Evolutionary conservation across 2,797 vertebrate species (phyloP), one percentile per base, ranked within the genome.

Genomic region (Hapalemur alaotrensis): DNA sequence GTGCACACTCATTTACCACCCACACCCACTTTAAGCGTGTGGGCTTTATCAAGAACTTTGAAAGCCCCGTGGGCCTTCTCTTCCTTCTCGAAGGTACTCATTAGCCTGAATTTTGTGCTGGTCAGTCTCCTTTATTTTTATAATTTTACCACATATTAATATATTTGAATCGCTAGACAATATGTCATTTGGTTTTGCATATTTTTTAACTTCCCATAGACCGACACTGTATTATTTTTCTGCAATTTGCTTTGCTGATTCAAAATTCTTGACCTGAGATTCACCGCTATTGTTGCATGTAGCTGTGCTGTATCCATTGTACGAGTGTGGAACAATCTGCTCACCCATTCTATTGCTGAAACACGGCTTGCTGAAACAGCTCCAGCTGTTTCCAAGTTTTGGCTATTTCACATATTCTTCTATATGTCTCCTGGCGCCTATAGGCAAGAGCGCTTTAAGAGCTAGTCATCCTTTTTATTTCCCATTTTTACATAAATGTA

Each of bases 401-500:
- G 23, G 6, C 41, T 78, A 41, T 92, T 89, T 35, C 4, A 43
- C 59, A 75, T 81, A 32, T 46, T 80, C 43, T 76, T 57, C 18
- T 18, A 2, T 76, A 22, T 46, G 18, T 73, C 54, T 92, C 61
- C 54, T 46, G 78, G 57, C 38, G 4, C n/a, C n/a, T 72, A 41
- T 35, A 5, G 50, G 22, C 25, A 88, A 78, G 32, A 38, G 8
- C 65, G 72, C 73, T 93, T 50, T 57, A 82, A 82, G 70, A 93
- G 20, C 35, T 30, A 81, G 32, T 69, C 43, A 50, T 32, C n/a
- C 35, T 61, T 83, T 88, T 81, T 67, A n/a, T 75, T 87, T 93
- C 48, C 79, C 41, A 48, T 41, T 59, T 85, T 63, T 86, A 78
- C 61, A 76, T 41, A 23, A 59, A 57, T 13, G 2, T 52, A 86